Conservation (phyloP, 2,113 vertebrate genomes). For the Eulemur macaco region DNA sequence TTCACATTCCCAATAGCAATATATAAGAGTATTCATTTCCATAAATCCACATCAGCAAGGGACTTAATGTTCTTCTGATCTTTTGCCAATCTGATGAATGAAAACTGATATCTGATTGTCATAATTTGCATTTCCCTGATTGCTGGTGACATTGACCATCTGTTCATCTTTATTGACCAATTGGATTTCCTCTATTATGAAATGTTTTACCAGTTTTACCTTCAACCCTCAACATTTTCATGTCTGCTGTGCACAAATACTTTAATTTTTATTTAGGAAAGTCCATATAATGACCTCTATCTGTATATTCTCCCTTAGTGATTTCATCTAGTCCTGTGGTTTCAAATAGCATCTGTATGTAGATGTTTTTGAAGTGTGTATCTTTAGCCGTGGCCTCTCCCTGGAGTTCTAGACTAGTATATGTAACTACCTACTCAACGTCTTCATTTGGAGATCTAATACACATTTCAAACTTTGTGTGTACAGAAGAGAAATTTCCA, state of each 20-base stretch:
- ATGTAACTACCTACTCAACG: background rate
- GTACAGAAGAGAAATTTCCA: background rate
- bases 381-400: background rate
- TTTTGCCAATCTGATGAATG: slow-evolving; percentile 10
- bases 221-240: background rate
- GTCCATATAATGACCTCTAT: background rate
- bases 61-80: background rate
- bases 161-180: background rate
- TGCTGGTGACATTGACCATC: slow-evolving; percentile 10
- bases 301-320: background rate
- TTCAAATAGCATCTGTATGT: background rate
- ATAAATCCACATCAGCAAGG: background rate
- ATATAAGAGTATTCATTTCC: background rate
- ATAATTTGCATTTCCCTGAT: slow-evolving; percentile 45
- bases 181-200: background rate
- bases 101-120: slow-evolving; percentile 43
- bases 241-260: background rate
- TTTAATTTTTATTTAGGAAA: background rate
- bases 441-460: background rate
- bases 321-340: background rate
- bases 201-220: background rate
- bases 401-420: background rate
- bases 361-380: background rate
- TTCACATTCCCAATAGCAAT: background rate
- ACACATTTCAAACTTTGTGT: background rate